Evolutionary conservation across 2,113 vertebrate species (phyloP).

Genomic region (Myiopsitta monachus): DNA sequence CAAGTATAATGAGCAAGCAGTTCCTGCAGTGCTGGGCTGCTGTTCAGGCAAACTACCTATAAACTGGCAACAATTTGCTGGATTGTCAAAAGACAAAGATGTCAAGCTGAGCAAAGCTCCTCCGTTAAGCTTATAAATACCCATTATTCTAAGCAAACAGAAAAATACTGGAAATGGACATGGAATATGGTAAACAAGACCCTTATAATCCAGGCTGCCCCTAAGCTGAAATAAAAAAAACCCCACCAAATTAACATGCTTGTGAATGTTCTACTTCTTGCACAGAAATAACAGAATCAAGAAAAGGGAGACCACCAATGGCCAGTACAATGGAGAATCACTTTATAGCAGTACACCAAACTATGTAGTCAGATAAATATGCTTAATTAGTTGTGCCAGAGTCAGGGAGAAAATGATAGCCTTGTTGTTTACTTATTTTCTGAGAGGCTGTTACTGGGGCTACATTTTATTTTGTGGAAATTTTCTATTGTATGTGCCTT

Average conservation of each 20-base stretch:
- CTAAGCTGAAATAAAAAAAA: neutral
- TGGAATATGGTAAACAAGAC: neutral
- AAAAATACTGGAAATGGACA: neutral
- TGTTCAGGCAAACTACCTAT: neutral
- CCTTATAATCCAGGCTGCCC: neutral
- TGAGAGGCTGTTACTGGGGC: neutral
- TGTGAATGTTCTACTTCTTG: neutral
- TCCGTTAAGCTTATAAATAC: constrained; percentile 12
- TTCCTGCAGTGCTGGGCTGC: neutral
- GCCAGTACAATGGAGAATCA: neutral
- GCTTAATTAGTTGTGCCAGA: constrained; percentile 40
- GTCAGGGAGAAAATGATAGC: neutral
- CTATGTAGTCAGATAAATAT: neutral
- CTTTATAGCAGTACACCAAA: neutral
- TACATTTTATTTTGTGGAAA: neutral
- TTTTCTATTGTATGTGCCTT: neutral
- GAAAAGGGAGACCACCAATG: neutral
- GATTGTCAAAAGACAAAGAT: neutral
- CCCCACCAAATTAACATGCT: neutral
- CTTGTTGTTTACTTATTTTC: neutral
- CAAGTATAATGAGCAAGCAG: neutral
- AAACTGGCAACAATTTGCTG: neutral
- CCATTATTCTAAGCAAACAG: neutral
- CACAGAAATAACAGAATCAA: neutral
- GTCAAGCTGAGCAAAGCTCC: neutral